These are phyloP conservation scores for Ficedula albicollis DNA, from an alignment of 2,797 vertebrate genomes.

Conservation along the genomic window DNA sequence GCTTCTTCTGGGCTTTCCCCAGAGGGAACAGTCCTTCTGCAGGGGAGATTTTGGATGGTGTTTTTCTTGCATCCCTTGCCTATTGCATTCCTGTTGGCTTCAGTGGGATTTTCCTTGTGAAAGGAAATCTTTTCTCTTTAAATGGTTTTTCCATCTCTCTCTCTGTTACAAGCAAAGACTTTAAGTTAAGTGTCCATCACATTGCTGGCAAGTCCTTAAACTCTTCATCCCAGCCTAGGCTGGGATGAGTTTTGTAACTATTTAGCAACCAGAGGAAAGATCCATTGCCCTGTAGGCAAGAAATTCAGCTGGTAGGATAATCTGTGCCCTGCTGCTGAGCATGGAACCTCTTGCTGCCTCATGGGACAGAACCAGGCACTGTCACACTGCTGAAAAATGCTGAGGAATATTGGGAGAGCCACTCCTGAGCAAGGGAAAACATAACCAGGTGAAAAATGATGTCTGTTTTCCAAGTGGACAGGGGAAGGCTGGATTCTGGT, in stretches of 20 bases:
- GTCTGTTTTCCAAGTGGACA: not conserved
- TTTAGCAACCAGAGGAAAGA: not conserved
- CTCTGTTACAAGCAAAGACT: not conserved
- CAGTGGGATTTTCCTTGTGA: not conserved
- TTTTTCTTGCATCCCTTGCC: not conserved
- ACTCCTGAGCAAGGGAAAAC: not conserved
- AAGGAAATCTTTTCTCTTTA: not conserved
- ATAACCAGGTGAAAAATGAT: not conserved
- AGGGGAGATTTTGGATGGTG: not conserved
- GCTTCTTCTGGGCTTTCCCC: not conserved
- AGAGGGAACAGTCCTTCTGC: not conserved
- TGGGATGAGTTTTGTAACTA: not conserved
- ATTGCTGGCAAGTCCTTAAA: not conserved
- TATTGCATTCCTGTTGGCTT: not conserved
- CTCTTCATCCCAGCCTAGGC: not conserved
- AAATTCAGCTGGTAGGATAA: not conserved
- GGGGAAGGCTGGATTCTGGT: not conserved
- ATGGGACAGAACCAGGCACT: rapidly evolving
- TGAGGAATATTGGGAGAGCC: not conserved
- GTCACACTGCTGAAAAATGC: not conserved
- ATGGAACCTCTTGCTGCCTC: not conserved
- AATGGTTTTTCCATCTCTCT: not conserved
- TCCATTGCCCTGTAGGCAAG: not conserved
- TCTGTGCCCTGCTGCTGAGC: not conserved
- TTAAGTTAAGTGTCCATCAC: not conserved